These are phyloP conservation scores for Halictus ligatus DNA, from an alignment of 2,888 invertebrate genomes.

Conservation along the genomic window DNA sequence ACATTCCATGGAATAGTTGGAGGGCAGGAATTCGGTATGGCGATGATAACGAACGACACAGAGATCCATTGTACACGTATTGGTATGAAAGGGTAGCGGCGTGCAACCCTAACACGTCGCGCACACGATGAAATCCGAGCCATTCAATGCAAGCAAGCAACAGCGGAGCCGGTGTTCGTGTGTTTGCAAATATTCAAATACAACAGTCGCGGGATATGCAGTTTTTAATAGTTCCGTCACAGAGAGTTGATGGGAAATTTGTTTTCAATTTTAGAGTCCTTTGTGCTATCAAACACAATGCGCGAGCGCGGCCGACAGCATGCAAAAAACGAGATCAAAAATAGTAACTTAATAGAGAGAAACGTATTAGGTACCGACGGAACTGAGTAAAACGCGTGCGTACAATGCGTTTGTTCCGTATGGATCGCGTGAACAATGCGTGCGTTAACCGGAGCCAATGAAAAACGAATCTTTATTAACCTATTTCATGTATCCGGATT, in stretches of 20 bases:
- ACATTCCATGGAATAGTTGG: not conserved
- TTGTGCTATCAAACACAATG: constrained; percentile 15
- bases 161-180: not conserved
- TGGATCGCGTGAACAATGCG: not conserved
- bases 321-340: not conserved
- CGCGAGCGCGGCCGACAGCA: not conserved
- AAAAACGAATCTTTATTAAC: not conserved
- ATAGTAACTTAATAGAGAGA: not conserved
- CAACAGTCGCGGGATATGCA: not conserved
- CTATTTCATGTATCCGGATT: not conserved
- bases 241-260: constrained; percentile 19
- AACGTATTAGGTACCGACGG: not conserved
- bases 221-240: constrained; percentile 32
- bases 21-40: not conserved
- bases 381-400: constrained; percentile 1
- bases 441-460: not conserved
- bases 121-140: not conserved
- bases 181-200: not conserved
- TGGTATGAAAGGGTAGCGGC: not conserved
- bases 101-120: not conserved
- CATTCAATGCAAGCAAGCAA: no score
- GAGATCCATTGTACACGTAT: not conserved
- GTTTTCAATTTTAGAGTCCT: constrained; percentile 21
- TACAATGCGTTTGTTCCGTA: not conserved
- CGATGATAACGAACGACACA: not conserved